These are phyloP conservation scores for Mesaphorura yosii DNA, from an alignment of 1,140 invertebrate species.

Conservation along the genomic window DNA sequence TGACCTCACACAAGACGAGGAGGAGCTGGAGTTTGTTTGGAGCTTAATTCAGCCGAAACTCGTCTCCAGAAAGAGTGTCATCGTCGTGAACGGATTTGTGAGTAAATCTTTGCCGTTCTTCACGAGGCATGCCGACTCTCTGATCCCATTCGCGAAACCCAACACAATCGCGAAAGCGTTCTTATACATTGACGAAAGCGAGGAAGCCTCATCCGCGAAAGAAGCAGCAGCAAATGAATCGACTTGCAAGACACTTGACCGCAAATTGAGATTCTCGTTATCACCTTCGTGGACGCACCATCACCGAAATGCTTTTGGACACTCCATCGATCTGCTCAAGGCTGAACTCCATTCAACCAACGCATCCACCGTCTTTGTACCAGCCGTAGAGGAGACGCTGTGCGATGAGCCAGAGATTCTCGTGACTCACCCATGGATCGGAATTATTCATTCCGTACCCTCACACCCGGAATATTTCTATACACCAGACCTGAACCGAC, in stretches of 20 bases:
- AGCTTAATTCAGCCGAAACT: constrained; percentile 2
- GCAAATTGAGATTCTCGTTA: constrained; percentile 1
- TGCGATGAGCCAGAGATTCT: constrained; percentile 10
- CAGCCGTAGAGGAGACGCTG: constrained; percentile 13
- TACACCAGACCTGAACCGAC: constrained; percentile 11
- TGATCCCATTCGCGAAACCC: constrained; percentile 7
- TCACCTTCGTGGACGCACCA: constrained; percentile 13
- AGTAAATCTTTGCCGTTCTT: constrained; percentile 14
- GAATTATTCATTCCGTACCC: constrained; percentile 14
- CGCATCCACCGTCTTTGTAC: constrained; percentile 7
- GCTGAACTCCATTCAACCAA: not conserved
- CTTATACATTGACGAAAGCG: not conserved
- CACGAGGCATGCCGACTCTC: constrained; percentile 6
- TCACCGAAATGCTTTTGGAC: constrained; percentile 12
- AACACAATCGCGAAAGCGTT: constrained; percentile 16
- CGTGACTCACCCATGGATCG: constrained; percentile 4
- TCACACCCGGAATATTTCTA: constrained; percentile 11
- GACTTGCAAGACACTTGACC: not conserved
- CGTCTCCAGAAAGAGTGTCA: constrained; percentile 12
- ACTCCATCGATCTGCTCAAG: constrained; percentile 2
- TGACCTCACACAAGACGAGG: constrained; percentile 19
- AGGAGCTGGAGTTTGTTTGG: constrained; percentile 18
- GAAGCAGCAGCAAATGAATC: not conserved
- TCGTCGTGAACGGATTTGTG: constrained; percentile 14
- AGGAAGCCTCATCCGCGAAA: not conserved